A percentile compares a stretch with the other conserved stretches of the same genome.
Conservation (phyloP, 2,113 vertebrate genomes). For the Leptocoma aspasia region DNA sequence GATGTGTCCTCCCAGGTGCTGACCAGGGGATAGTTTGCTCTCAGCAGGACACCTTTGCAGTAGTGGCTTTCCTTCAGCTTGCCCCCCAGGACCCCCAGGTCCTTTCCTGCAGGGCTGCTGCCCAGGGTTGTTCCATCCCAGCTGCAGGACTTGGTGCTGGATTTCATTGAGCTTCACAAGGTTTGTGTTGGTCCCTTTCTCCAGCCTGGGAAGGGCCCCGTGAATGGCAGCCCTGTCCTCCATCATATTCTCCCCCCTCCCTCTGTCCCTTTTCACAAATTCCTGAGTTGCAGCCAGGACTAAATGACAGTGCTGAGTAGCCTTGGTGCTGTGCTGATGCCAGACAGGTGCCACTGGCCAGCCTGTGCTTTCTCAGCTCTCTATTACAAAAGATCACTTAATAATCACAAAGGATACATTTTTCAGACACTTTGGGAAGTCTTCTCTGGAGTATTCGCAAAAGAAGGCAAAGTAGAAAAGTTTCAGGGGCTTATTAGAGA, state of each 20-base stretch:
- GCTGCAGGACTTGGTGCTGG: background rate
- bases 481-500: background rate
- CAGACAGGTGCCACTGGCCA: background rate
- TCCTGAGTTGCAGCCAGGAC: background rate
- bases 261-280: background rate
- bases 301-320: background rate
- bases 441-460: background rate
- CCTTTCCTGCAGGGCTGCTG: background rate
- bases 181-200: background rate
- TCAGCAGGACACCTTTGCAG: background rate
- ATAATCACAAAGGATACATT: background rate
- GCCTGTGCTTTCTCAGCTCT: background rate
- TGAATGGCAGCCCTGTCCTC: background rate
- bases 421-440: background rate
- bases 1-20: background rate
- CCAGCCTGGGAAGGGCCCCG: background rate
- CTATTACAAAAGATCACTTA: background rate
- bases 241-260: background rate
- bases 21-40: background rate
- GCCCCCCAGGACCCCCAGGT: background rate
- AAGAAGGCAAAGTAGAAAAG: background rate
- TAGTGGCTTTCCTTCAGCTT: background rate
- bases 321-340: background rate
- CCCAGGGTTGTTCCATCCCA: background rate
- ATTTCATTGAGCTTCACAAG: background rate